Conservation (phyloP, 2,113 vertebrate genomes). For the Podarcis cretensis region DNA sequence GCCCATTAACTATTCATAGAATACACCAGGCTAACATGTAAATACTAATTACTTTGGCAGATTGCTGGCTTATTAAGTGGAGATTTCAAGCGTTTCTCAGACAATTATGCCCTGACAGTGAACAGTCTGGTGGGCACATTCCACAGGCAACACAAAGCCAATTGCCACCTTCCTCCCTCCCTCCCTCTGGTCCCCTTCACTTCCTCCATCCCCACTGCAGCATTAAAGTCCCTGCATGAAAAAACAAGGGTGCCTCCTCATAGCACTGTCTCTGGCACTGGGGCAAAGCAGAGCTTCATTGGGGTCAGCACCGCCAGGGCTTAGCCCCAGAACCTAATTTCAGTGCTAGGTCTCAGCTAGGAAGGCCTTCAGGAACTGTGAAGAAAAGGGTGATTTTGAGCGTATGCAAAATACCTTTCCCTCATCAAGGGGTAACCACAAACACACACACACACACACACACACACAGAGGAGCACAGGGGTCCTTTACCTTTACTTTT, state of each 20-base stretch:
- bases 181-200: neutral
- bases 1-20: conserved; percentile 35
- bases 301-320: neutral
- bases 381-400: neutral
- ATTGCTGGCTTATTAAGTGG: conserved; percentile 33
- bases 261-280: neutral
- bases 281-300: neutral
- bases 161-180: neutral
- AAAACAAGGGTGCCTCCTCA: neutral
- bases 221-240: neutral
- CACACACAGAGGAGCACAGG: too few species aligned
- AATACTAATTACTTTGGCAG: conserved; percentile 35
- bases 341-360: too few species aligned
- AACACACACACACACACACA: neutral
- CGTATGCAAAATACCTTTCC: neutral
- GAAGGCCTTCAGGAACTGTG: too few species aligned
- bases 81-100: conserved; percentile 32
- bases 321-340: neutral
- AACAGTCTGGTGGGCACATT: neutral
- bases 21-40: conserved; percentile 27
- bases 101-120: conserved; percentile 10
- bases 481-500: too few species aligned
- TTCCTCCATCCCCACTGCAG: too few species aligned
- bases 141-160: neutral
- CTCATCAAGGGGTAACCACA: neutral